Conservation (phyloP, 2,797 vertebrate genomes). For the Forpus xanthops region DNA sequence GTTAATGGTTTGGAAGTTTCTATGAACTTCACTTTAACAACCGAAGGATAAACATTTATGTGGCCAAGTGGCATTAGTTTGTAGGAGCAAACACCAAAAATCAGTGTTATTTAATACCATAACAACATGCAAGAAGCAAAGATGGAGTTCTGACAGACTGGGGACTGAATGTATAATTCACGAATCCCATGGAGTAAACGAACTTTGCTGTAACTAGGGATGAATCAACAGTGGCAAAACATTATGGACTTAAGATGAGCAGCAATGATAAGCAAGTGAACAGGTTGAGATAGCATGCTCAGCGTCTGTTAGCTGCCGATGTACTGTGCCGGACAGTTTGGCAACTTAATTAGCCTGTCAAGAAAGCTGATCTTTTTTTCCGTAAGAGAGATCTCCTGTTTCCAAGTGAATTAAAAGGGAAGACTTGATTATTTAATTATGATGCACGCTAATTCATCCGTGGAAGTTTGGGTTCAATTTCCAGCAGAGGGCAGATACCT, state of each 20-base stretch:
- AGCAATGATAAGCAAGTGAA: constrained; percentile 72
- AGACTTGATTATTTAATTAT: constrained; percentile 97
- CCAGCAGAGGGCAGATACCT: constrained; percentile 81
- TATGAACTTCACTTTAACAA: background rate
- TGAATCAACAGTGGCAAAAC: constrained; percentile 75
- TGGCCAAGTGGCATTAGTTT: background rate
- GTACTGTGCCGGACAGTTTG: constrained; percentile 67
- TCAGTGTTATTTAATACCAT: background rate
- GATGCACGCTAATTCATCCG: constrained; percentile 87
- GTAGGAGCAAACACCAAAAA: background rate
- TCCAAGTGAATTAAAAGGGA: constrained; percentile 84
- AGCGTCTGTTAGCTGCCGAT: constrained; percentile 61
- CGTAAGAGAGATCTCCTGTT: constrained; percentile 82
- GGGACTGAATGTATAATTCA: background rate
- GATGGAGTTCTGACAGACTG: background rate
- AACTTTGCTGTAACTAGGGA: constrained; percentile 68
- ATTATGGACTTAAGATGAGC: constrained; percentile 69
- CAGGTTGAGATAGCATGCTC: constrained; percentile 68
- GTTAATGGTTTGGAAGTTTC: background rate
- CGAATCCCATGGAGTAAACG: background rate
- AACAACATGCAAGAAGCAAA: background rate
- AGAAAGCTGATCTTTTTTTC: constrained; percentile 80
- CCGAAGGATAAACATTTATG: background rate
- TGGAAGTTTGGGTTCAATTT: constrained; percentile 85
- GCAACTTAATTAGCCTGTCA: constrained; percentile 81